Percentiles rank a stretch among this genome's conserved stretches.
Evolutionary conservation across 2,888 invertebrate genomes (phyloP).

Genomic region (Periphyllus acericola): DNA sequence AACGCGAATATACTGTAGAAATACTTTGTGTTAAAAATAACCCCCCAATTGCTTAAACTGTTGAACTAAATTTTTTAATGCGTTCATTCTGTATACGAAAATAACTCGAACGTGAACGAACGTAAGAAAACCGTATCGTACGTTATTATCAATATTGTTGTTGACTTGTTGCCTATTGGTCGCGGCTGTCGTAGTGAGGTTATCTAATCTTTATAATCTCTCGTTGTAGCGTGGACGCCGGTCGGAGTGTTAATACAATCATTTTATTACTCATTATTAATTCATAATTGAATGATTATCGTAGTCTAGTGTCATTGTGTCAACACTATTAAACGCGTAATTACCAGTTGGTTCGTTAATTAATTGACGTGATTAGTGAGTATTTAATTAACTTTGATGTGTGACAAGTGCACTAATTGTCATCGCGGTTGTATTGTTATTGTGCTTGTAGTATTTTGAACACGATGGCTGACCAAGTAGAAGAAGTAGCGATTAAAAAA

Average conservation of each 20-base stretch:
- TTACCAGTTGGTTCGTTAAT: not conserved
- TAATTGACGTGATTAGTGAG: not conserved
- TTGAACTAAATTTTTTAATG: too few species aligned
- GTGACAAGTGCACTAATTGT: not conserved
- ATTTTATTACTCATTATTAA: not conserved
- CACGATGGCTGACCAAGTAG: not conserved
- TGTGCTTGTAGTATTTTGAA: not conserved
- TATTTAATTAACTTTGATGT: not conserved
- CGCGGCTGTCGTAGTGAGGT: not conserved
- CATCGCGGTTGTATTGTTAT: not conserved
- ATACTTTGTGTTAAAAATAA: too few species aligned
- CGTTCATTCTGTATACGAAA: too few species aligned
- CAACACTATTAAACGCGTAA: not conserved
- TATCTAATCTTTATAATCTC: not conserved
- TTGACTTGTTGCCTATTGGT: not conserved
- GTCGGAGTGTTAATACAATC: too few species aligned
- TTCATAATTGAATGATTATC: not conserved
- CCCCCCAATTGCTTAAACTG: too few species aligned
- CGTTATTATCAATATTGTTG: too few species aligned
- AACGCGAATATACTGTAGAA: too few species aligned
- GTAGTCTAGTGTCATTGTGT: too few species aligned
- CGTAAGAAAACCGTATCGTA: too few species aligned
- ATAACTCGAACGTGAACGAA: too few species aligned
- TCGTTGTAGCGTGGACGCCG: not conserved
- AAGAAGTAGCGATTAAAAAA: slow-evolving; percentile 7